phyloP scores from a whole-genome alignment of 2,888 invertebrate species.

The Scelioninae gen. 1 region DNA sequence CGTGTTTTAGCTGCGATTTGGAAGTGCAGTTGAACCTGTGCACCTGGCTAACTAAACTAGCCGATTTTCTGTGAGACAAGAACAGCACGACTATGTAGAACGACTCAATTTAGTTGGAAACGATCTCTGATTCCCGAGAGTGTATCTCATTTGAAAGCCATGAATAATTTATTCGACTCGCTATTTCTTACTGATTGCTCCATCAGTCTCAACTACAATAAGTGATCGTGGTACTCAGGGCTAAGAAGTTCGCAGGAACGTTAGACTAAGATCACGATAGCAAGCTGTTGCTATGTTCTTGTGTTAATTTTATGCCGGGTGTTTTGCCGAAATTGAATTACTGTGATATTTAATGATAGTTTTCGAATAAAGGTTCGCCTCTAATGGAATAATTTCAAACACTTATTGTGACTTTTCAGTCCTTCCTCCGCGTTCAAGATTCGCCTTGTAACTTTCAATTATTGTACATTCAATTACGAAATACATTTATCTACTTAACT shows the following conservation, averaged over 20 bases:
- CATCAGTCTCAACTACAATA: constrained; percentile 71
- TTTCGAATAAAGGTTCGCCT: constrained; percentile 13
- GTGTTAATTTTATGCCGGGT: constrained; percentile 43
- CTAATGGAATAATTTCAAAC: constrained; percentile 7
- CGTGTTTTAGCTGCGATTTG: constrained; percentile 41
- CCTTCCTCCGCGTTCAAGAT: too few relatives aligned
- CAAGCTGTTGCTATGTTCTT: constrained; percentile 45
- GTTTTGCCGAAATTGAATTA: constrained; percentile 46
- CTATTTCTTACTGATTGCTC: constrained; percentile 73
- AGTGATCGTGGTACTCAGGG: constrained; percentile 59
- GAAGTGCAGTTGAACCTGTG: constrained; percentile 50
- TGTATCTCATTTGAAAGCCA: constrained; percentile 72
- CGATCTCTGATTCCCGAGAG: constrained; percentile 71
- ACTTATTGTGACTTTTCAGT: background rate
- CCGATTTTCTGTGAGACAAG: constrained; percentile 63
- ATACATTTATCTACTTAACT: too few relatives aligned
- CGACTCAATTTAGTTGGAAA: constrained; percentile 72
- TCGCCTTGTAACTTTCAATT: too few relatives aligned
- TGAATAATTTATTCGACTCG: constrained; percentile 74
- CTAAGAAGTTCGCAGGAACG: constrained; percentile 51
- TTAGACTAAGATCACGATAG: constrained; percentile 50
- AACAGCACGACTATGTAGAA: constrained; percentile 63
- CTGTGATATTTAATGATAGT: constrained; percentile 40
- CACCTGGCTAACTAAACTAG: constrained; percentile 63
- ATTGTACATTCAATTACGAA: too few relatives aligned